phyloP scores from a whole-genome alignment of 2,113 vertebrate species.

The Lasiurus cinereus region DNA sequence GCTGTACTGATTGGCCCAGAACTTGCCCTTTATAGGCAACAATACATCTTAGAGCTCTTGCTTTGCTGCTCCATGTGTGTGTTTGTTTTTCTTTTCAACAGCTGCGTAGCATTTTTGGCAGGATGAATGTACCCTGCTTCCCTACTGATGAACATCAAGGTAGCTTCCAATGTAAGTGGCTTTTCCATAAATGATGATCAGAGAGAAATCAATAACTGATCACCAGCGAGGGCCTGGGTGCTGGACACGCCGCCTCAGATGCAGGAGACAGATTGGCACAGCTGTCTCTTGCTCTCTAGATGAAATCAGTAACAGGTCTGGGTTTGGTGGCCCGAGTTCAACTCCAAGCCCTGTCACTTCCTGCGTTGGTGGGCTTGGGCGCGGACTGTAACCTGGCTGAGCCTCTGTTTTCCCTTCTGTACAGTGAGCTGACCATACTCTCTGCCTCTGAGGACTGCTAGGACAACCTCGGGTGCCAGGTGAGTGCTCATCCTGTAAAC shows the following conservation, averaged over 20 bases:
- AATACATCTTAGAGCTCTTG: background rate
- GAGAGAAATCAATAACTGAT: background rate
- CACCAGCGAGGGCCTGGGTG: background rate
- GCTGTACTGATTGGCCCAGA: background rate
- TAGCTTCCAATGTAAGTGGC: no score
- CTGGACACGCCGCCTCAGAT: background rate
- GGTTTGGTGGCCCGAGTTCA: background rate
- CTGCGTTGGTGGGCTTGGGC: background rate
- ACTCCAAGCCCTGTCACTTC: background rate
- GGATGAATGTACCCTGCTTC: no score
- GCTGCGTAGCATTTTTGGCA: no score
- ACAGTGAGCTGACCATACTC: background rate
- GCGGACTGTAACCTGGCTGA: background rate
- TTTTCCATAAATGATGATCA: background rate
- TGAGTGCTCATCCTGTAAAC: background rate
- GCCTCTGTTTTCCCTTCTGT: background rate
- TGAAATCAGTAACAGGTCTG: background rate
- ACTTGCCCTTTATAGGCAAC: background rate
- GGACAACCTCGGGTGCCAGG: background rate
- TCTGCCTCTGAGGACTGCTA: background rate
- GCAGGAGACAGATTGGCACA: background rate
- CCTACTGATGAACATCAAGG: no score
- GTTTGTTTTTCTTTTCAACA: no score
- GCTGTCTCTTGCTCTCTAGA: background rate
- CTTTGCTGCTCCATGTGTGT: background rate